Evolutionary conservation across 2,888 invertebrate genomes (phyloP).

Genomic region (Schizotus pectinicornis): DNA sequence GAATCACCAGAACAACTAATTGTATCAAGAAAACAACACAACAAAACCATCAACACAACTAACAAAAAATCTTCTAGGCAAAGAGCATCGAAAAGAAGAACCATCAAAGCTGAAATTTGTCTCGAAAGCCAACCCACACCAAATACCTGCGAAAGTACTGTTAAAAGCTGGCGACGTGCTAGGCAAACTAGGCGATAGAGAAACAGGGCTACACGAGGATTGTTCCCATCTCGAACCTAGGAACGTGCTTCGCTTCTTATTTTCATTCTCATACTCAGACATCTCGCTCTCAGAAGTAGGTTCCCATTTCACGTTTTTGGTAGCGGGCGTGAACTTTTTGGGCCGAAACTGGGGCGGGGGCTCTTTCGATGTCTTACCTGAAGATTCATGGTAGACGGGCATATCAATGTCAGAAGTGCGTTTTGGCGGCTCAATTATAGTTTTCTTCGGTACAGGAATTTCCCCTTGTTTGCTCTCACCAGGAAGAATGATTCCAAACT

Average conservation of each 20-base stretch:
- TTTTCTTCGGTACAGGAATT: constrained; percentile 58
- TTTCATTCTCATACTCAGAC: constrained; percentile 64
- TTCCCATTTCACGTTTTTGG: constrained; percentile 66
- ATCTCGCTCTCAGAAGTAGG: constrained; percentile 69
- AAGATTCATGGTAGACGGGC: constrained; percentile 71
- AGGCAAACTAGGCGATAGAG: constrained; percentile 66
- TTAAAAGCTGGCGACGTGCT: constrained; percentile 64
- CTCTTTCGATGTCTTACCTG: constrained; percentile 38
- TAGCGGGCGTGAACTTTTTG: constrained; percentile 53
- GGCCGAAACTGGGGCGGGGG: constrained; percentile 54
- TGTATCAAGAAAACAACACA: neutral
- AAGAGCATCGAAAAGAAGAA: constrained; percentile 7
- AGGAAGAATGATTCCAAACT: constrained; percentile 75
- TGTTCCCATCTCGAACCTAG: constrained; percentile 57
- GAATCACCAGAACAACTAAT: neutral
- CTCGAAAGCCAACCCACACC: constrained; percentile 35
- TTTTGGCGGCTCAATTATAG: constrained; percentile 62
- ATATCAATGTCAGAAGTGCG: constrained; percentile 67
- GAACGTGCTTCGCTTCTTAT: constrained; percentile 51
- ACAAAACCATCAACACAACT: constrained; percentile 1
- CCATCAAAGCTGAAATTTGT: neutral
- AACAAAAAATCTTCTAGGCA: neutral
- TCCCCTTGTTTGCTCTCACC: constrained; percentile 65
- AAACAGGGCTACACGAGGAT: constrained; percentile 64
- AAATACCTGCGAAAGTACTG: constrained; percentile 50